Evolutionary conservation across 2,113 vertebrate species (phyloP), one percentile per base, ranked within the genome.

Genomic region (Mirounga angustirostris): DNA sequence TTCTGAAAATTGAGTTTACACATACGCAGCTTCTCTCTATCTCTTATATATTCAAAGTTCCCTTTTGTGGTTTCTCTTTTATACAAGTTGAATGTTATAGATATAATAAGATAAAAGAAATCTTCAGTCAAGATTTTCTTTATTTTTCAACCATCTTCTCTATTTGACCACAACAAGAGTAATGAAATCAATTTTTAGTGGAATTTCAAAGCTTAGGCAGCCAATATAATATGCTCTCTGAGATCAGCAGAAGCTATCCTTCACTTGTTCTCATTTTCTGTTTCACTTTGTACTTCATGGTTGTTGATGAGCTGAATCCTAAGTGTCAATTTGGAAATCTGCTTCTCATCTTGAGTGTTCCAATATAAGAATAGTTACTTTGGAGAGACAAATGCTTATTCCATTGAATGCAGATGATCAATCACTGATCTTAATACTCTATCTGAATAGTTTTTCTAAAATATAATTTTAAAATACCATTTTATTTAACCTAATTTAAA

Each of bases 311-410:
- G 24, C 59, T 74, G 59, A 89, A 43, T 54, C 4, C 11, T 83
- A 73, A 82, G 79, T 80, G 69, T 94, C 58, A 86, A 13, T 92
- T 74, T 94, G 43, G 40, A 82, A 80, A 89, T 58, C 21, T 79
- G n/a, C n/a, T 97, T 93, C 83, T 74, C 14, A 94, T 95, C 54
- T 61, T 86, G 43, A 91, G 40, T 40, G 5, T 81, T 94, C 63
- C 18, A 16, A 59, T 63, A 33, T 59, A 86, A 82, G 56, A n/a
- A 8, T 33, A 67, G 30, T 50, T 81, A 79, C 24, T 79, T 71
- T 80, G 65, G 21, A 78, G 46, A 83, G 1, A 63, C 26, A 96
- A 89, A 65, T 43, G 8, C 13, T 76, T 82, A 30, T 18, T 33
- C 1, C 1, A 43, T n/a, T 81, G 11, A 91, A 90, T 30, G 8